Conservation (phyloP, 2,113 vertebrate genomes). For the Seriola quinqueradiata region DNA sequence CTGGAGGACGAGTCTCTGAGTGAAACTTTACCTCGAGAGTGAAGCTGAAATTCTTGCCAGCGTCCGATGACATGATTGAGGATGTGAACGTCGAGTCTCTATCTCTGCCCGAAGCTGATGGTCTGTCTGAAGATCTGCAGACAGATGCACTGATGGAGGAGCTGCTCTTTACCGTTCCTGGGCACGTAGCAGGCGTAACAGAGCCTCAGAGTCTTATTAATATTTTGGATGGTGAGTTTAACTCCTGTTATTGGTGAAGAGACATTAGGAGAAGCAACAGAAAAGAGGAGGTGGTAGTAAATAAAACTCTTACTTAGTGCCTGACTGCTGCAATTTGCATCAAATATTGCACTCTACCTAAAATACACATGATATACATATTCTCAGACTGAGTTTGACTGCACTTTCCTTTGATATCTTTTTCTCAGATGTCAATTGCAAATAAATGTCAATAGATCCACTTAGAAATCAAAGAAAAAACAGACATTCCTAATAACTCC, state of each 20-base stretch:
- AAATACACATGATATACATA: no score
- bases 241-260: not conserved
- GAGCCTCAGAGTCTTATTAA: not conserved
- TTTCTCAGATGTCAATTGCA: no score
- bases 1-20: no score
- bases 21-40: slow-evolving; percentile 26
- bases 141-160: slow-evolving; percentile 21
- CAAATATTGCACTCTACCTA: not conserved
- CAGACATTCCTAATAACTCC: no score
- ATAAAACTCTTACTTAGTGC: no score
- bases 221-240: slow-evolving; percentile 17
- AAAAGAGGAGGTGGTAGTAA: no score
- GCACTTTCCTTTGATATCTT: no score
- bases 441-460: not conserved
- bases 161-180: slow-evolving; percentile 10
- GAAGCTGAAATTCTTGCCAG: slow-evolving; percentile 8
- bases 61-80: not conserved
- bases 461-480: not conserved
- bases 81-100: not conserved
- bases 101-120: slow-evolving; percentile 10
- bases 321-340: no score
- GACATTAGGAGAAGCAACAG: not conserved
- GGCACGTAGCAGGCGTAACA: not conserved
- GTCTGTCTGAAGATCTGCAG: slow-evolving; percentile 23
- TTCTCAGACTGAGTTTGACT: no score